Evolutionary conservation across 2,113 vertebrate species (phyloP), one percentile per base, ranked within the genome.

Genomic region (Pitta sordida): DNA sequence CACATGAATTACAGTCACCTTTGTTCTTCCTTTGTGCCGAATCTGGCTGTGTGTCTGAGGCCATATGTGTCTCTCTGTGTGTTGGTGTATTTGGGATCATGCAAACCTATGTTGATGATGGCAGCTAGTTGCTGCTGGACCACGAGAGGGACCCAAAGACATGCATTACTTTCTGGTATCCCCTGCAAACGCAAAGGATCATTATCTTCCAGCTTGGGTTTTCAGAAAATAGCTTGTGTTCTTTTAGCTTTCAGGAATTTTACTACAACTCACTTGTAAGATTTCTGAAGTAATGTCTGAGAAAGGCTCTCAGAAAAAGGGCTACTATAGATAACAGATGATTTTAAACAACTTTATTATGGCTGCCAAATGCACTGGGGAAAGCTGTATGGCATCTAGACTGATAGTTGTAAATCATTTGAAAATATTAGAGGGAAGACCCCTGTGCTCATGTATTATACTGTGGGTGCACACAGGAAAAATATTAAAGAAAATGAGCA

Each of bases 91-190:
- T 51, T 16, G 81, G 48, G 27, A 76, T 51, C 27, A 4, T 4
- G 13, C 24, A 24, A 32, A 29, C 16, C 0, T 37, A 2, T 23
- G 36, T 14, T 48, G 24, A 15, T 15, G 34, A 34, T 16, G 29
- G 41, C 22, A 30, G 51, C 16, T 53, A 24, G 20, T 11, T 62
- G 37, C 18, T n/a, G 15, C n/a, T 44, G 11, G 65, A 52, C 96
- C 97, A 93, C 94, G 41, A 96, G 97, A 92, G 97, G 97, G 96
- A 95, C 95, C 88, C 91, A 67, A 71, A 95, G 78, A 56, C 65
- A 34, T 3, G 8, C 20, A 1, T 5, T 46, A 26, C 51, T 48
- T 46, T 63, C 71, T 30, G 7, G 34, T 12, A 76, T 18, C 5
- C 6, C 23, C 32, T 44, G 37, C 11, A 51, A 75, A 48, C 58